Evolutionary conservation across 2,113 vertebrate species (phyloP).

Genomic region (Clarias macrocephalus): DNA sequence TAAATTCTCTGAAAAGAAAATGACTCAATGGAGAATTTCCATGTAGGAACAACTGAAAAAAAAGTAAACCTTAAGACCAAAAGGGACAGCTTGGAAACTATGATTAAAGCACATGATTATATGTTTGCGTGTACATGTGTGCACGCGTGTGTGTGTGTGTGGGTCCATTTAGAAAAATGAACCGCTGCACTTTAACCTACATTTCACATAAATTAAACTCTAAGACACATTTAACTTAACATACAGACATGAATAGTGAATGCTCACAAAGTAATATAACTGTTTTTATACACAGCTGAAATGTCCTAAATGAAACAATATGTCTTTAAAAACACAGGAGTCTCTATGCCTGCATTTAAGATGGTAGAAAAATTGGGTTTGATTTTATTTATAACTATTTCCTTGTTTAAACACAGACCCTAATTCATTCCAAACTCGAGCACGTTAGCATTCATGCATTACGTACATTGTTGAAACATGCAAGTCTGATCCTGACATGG

Average conservation of each 20-base stretch:
- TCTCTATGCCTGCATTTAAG: neutral
- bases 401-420: slow-evolving; percentile 16
- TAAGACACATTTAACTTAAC: neutral
- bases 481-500: slow-evolving; percentile 27
- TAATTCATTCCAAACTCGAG: neutral
- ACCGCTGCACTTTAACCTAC: slow-evolving; percentile 2
- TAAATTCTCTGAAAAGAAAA: neutral
- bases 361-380: neutral
- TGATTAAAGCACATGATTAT: slow-evolving; percentile 31
- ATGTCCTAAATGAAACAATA: neutral
- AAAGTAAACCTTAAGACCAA: slow-evolving; percentile 14
- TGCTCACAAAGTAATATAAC: neutral
- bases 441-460: neutral
- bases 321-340: neutral
- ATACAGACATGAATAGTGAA: neutral
- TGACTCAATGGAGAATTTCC: neutral
- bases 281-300: neutral
- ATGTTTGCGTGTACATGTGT: neutral
- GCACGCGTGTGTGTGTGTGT: neutral
- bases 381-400: neutral
- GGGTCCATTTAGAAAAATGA: neutral
- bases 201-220: neutral
- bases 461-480: slow-evolving; percentile 14
- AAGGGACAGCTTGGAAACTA: slow-evolving; percentile 20
- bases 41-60: slow-evolving; percentile 7